A percentile compares a stretch with the other conserved stretches of the same genome.
Conservation (phyloP, 2,113 vertebrate genomes). For the Psittacara wagleri region DNA sequence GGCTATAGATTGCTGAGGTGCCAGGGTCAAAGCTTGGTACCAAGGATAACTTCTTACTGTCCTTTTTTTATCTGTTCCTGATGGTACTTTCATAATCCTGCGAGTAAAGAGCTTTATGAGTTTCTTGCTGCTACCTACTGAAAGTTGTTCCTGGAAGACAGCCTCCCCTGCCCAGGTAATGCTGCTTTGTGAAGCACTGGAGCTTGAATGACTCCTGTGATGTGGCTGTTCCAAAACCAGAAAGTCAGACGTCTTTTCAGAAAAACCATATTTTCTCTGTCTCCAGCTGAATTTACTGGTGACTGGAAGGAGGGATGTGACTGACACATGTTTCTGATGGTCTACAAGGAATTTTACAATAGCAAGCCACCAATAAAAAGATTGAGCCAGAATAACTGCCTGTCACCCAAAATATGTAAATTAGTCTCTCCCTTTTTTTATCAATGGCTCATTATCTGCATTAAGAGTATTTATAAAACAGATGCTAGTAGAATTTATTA, state of each 20-base stretch:
- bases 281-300: neutral
- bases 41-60: neutral
- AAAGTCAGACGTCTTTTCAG: neutral
- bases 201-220: neutral
- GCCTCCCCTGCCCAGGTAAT: neutral
- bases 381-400: neutral
- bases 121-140: neutral
- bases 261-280: neutral
- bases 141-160: neutral
- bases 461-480: neutral
- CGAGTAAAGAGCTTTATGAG: neutral
- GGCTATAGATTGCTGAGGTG: neutral
- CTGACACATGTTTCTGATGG: rapidly evolving
- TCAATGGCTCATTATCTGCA: neutral
- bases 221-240: neutral
- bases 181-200: neutral
- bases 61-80: neutral
- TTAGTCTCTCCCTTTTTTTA: neutral
- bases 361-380: neutral
- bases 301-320: neutral
- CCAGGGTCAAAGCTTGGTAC: neutral
- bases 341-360: neutral
- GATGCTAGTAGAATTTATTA: neutral
- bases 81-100: neutral
- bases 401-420: neutral